Evolutionary conservation across 2,888 invertebrate genomes (phyloP), one percentile per base, ranked within the genome.

Genomic region (Timema cristinae): DNA sequence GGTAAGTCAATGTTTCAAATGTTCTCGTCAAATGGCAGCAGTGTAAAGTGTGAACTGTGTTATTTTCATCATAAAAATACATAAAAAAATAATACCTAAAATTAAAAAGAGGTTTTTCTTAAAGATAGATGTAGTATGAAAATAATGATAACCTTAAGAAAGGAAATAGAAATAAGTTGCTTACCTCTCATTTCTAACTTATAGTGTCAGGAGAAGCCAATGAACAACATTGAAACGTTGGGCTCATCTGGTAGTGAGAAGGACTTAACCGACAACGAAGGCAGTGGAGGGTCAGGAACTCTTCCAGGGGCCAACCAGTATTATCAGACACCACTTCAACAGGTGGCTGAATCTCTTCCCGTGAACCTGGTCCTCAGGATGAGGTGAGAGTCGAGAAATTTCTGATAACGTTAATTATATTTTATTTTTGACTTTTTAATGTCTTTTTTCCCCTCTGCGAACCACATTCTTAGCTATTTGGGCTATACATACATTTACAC

Each of bases 341-440:
- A 73, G 56, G 66, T 52, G 16, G 54, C 67, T 1, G 68, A 61
- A 7, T 52, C 71, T 15, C 72, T 73, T 11, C 71, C 72, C 32
- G 66, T 70, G 10, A 93, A 95, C 85, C 86, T 95, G 76, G 95
- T 95, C 72, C 87, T 95, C 78, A 89, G 95, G 82, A 93, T 95
- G 90, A 89, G 95, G 91, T 90, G 80, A 80, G 79, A 78, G 71
- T 32, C 32, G 32, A 32, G 32, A 32, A 1, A 32, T 32, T 32
- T 32, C 32, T 4, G 32, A 32, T 11, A 52, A 15, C 50, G 67
- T 67, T 59, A 10, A 32, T 32, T 1, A 32, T 32, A 32, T 4
- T 32, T 32, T 32, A 4, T 32, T 32, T 32, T 32, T 32, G 32
- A 32, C 32, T 32, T 32, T 32, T 66, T 15, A n/a, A 69, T 71